phyloP scores from a whole-genome alignment of 2,797 vertebrate species.

The Microctenopoma steveboyesi region DNA sequence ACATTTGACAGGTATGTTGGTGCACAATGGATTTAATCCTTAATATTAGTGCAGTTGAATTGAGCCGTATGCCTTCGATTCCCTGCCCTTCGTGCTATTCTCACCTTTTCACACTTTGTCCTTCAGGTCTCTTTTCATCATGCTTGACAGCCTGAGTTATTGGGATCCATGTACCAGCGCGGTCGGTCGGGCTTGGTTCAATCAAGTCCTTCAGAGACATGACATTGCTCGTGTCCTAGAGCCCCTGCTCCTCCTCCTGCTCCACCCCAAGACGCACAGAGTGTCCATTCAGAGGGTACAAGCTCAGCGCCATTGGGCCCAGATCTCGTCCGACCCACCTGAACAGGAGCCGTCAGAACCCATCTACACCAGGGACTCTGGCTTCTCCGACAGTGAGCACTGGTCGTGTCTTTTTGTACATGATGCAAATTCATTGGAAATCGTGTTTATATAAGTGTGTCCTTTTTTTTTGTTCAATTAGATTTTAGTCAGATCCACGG shows the following conservation, averaged over 20 bases:
- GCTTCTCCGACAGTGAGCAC: slow-evolving; percentile 87
- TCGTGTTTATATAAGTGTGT: slow-evolving; percentile 1
- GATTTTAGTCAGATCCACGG: slow-evolving; percentile 81
- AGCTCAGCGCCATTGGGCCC: slow-evolving; percentile 91
- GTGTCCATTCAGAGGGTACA: slow-evolving; percentile 97
- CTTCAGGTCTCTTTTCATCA: slow-evolving; percentile 95
- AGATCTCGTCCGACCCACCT: slow-evolving; percentile 78
- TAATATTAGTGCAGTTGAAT: neutral
- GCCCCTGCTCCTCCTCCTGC: slow-evolving; percentile 92
- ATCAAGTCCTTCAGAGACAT: slow-evolving; percentile 97
- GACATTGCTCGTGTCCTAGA: slow-evolving; percentile 98
- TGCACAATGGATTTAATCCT: neutral
- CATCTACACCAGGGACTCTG: slow-evolving; percentile 85
- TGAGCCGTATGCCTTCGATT: neutral
- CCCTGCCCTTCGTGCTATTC: neutral
- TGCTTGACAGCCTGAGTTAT: slow-evolving; percentile 96
- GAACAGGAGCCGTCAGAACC: slow-evolving; percentile 79
- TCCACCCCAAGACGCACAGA: slow-evolving; percentile 97
- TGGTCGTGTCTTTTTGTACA: neutral
- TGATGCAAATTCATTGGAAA: neutral
- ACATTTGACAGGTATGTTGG: slow-evolving; percentile 95
- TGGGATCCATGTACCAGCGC: slow-evolving; percentile 94
- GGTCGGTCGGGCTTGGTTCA: slow-evolving; percentile 96
- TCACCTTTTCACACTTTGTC: neutral
- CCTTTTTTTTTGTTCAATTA: slow-evolving; percentile 46